These are phyloP conservation scores for Varanus salvator DNA, from an alignment of 2,113 vertebrate species.

Conservation along the genomic window DNA sequence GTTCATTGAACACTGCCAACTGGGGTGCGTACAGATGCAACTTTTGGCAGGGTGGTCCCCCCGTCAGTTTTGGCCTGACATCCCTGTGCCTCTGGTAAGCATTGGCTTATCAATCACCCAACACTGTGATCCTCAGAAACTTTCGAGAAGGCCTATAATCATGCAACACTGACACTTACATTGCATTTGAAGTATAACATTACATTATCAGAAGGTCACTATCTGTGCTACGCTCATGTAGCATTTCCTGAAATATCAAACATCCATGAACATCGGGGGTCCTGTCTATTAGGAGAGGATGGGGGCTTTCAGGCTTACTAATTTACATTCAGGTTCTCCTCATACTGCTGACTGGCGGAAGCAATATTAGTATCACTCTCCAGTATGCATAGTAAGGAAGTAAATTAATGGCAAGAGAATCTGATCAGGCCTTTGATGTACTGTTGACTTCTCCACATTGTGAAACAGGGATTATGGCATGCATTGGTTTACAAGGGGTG, in stretches of 20 bases:
- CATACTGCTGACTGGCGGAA: neutral
- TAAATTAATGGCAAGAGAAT: slow-evolving; percentile 2
- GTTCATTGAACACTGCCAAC: too few species aligned
- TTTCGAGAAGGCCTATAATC: too few species aligned
- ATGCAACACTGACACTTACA: too few species aligned
- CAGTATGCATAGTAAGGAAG: neutral
- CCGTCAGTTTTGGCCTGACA: too few species aligned
- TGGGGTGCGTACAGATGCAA: too few species aligned
- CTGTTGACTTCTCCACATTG: neutral
- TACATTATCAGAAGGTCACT: neutral
- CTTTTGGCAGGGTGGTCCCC: too few species aligned
- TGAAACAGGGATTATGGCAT: neutral
- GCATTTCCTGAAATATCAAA: neutral
- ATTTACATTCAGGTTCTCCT: neutral
- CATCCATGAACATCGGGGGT: neutral
- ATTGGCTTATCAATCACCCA: too few species aligned
- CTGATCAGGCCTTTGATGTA: neutral
- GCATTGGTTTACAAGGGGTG: neutral
- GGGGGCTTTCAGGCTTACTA: neutral
- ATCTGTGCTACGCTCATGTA: neutral
- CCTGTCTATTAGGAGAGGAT: neutral
- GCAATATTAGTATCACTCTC: neutral
- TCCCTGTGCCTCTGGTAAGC: too few species aligned
- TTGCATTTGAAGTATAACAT: too few species aligned
- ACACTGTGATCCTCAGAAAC: too few species aligned